Evolutionary conservation across 1,140 invertebrate genomes (phyloP), one percentile per base, ranked within the genome.

Genomic region (Planococcus citri): DNA sequence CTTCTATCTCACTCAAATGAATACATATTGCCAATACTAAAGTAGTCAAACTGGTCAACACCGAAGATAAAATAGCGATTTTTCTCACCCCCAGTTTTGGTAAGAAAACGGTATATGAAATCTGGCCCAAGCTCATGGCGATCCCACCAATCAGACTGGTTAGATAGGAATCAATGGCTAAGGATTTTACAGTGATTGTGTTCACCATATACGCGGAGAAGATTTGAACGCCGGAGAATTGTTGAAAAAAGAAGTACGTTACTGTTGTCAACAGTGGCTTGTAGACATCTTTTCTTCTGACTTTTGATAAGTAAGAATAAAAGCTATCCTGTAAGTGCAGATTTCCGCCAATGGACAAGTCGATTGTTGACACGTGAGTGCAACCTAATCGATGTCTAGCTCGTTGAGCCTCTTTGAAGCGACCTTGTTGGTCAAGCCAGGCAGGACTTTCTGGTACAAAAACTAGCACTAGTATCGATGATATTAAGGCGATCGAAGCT

Each of bases 231-330:
- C 90, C 90, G 2, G 85, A 86, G 67, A 90, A 84, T 76, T 92
- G 89, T 76, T 91, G 88, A 75, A 90, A 86, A 72, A 87, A 83
- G 78, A 92, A 90, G 69, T 87, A 84, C 0, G 77, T 77, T 27
- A 86, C 77, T 72, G 88, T 81, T 9, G 92, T 82, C 0, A 81
- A 21, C 17, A 89, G 81, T 0, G 88, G 88, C 64, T 86, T 83
- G 38, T 73, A 74, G 10, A 72, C 72, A 61, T 75, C 73, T 21
- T 73, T 74, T 22, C 74, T 72, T 4, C 76, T 64, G 57, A 80
- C 75, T 0, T 74, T 72, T 27, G 76, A 70, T 0, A 80, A 21
- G 25, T 76, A 73, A 0, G 71, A 14, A 0, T 76, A 57, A 17
- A 51, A 20, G 17, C 6, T 6, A 9, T 51, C 41, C 2, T n/a